phyloP scores from a whole-genome alignment of 2,797 vertebrate genomes.

The Parotocinclus haroldoi region DNA sequence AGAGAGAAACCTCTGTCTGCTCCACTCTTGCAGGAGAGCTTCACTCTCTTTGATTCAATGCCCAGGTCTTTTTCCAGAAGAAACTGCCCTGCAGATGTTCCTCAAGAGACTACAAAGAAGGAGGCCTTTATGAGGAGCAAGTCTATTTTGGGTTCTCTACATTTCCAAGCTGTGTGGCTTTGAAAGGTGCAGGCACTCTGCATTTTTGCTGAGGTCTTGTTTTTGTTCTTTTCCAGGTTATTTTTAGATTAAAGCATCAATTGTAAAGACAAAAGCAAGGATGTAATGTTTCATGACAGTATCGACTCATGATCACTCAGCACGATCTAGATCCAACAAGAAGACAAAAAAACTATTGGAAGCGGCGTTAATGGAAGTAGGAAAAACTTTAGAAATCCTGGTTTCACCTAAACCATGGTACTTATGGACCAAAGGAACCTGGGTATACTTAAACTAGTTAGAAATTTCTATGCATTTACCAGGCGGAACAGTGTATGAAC shows the following conservation, averaged over 20 bases:
- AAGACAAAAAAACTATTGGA: constrained; percentile 55
- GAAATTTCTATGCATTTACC: constrained; percentile 37
- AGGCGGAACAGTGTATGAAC: constrained; percentile 50
- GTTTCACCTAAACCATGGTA: background rate
- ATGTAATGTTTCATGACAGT: constrained; percentile 72
- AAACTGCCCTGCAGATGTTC: constrained; percentile 83
- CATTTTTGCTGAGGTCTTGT: constrained; percentile 58
- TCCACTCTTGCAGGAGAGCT: constrained; percentile 71
- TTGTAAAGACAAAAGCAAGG: constrained; percentile 70
- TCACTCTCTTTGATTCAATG: constrained; percentile 77
- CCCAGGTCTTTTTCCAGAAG: constrained; percentile 74
- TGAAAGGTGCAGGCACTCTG: constrained; percentile 60
- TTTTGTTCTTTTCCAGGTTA: constrained; percentile 72
- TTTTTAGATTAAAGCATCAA: constrained; percentile 79
- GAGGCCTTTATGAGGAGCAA: constrained; percentile 75
- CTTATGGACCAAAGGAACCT: background rate
- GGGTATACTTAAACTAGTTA: constrained; percentile 37
- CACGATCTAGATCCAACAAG: constrained; percentile 48
- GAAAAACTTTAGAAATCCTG: constrained; percentile 9
- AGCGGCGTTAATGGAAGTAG: constrained; percentile 47
- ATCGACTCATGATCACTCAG: constrained; percentile 65
- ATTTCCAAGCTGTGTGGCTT: constrained; percentile 69
- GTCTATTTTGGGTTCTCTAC: constrained; percentile 74
- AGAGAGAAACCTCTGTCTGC: constrained; percentile 62
- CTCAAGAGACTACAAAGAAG: constrained; percentile 82